phyloP scores from a whole-genome alignment of 1,140 invertebrate species.

The Campoletis sonorensis region DNA sequence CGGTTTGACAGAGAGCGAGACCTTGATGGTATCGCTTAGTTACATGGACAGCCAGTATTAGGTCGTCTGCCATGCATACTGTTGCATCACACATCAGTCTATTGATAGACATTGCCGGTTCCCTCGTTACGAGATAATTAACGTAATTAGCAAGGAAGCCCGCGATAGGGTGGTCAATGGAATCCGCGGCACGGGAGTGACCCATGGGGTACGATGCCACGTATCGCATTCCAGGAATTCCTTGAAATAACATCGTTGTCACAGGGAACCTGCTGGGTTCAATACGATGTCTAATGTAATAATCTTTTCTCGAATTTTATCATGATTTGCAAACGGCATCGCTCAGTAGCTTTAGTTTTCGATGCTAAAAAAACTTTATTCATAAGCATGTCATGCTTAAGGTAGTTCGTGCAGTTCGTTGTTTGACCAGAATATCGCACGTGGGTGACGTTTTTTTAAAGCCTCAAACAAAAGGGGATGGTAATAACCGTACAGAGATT shows the following conservation, averaged over 20 bases:
- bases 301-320: not conserved
- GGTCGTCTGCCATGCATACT: not conserved
- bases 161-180: not conserved
- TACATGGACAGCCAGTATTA: not conserved
- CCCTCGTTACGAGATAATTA: slow-evolving; percentile 42
- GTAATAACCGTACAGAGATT: slow-evolving; percentile 1
- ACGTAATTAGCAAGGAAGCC: slow-evolving; percentile 35
- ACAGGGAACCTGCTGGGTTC: too few species aligned
- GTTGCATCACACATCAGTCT: slow-evolving; percentile 23
- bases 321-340: not conserved
- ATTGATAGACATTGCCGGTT: not conserved
- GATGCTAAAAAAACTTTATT: not conserved
- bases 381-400: not conserved
- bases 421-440: not conserved
- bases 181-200: not conserved
- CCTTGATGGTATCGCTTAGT: not conserved
- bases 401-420: not conserved
- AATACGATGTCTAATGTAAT: not conserved
- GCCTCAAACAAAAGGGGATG: not conserved
- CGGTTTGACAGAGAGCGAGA: too few species aligned
- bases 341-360: not conserved
- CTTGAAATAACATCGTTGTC: not conserved
- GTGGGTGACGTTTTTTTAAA: not conserved
- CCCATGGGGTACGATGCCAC: not conserved
- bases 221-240: not conserved